A percentile compares a stretch with the other conserved stretches of the same genome.
Conservation (phyloP, 2,888 invertebrate species). For the Rambutsinella grinnellia region DNA sequence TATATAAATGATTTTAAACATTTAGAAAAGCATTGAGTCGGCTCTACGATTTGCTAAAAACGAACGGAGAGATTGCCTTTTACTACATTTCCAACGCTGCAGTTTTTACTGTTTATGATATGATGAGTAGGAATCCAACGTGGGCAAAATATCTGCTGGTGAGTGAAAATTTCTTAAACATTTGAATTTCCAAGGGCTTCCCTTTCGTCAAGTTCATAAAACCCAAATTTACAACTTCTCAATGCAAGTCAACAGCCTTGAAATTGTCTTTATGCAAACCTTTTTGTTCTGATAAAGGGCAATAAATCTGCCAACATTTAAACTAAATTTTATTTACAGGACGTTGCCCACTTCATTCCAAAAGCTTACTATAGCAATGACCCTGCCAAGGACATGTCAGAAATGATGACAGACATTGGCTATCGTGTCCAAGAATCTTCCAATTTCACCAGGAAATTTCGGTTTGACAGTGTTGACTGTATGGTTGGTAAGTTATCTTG, state of each 20-base stretch:
- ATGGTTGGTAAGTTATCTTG: slow-evolving; percentile 59
- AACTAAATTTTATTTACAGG: slow-evolving; percentile 49
- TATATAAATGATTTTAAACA: too few species aligned
- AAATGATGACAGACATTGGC: slow-evolving; percentile 59
- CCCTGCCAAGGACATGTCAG: slow-evolving; percentile 60
- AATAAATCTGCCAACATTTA: not conserved
- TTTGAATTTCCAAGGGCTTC: too few species aligned
- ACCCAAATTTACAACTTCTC: too few species aligned
- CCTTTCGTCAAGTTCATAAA: too few species aligned
- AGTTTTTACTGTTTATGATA: slow-evolving; percentile 63
- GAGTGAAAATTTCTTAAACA: too few species aligned
- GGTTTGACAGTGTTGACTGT: slow-evolving; percentile 58
- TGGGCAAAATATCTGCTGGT: slow-evolving; percentile 62
- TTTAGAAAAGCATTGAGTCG: slow-evolving; percentile 60
- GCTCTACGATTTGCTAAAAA: slow-evolving; percentile 56
- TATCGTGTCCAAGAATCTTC: slow-evolving; percentile 58
- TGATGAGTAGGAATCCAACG: slow-evolving; percentile 60
- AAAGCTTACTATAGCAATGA: slow-evolving; percentile 63
- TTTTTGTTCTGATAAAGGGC: too few species aligned
- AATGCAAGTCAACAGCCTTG: too few species aligned
- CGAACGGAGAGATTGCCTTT: slow-evolving; percentile 63
- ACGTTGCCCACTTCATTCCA: slow-evolving; percentile 64
- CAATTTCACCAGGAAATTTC: slow-evolving; percentile 56
- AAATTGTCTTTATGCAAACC: too few species aligned
- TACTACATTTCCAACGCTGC: slow-evolving; percentile 64